Base-by-base conservation (phyloP, 2,888 invertebrate genomes). In the Latheticus oryzae region DNA sequence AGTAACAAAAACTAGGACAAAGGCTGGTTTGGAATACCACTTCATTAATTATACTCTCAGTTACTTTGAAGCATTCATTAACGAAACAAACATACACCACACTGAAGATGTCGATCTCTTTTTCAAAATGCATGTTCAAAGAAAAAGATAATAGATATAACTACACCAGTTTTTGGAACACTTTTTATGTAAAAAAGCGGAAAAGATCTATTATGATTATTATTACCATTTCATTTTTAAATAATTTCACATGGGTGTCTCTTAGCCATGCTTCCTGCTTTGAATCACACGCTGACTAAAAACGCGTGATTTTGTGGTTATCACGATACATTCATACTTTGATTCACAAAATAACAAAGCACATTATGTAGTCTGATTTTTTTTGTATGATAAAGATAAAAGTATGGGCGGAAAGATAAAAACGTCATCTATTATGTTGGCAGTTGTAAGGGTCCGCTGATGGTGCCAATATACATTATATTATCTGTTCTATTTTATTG, bases 181-280 rank as follows among this genome's bases (percentile, higher is more conserved):
- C n/a, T n/a, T n/a, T n/a, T n/a, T n/a, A n/a, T 23, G 12, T 13
- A 24, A 40, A 24, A 24, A 11, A 9, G 28, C 33, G 13, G 40
- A 15, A 40, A 33, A 40, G 26, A 23, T 23, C 11, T 11, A 8
- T 9, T 8, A 9, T 28, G 11, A n/a, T 28, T 28, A 12, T 28
- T 28, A 12, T 12, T 28, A 11, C 28, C 28, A 28, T 28, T 11
- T 42, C 13, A 5, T 32, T 32, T 45, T 45, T 45, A 17, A 32
- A 28, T 43, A 24, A 43, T 21, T 38, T 23, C 23, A 16, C 30
- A 43, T 12, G 19, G 45, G 11, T 13, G 32, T 30, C 30, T 30
- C 45, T 38, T 32, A 45, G 28, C 30, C 45, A 28, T 45, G 21
- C 19, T 45, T 45, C 45, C 45, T 30, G 42, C 28, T 17, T 30